These are phyloP conservation scores for Merodon equestris DNA, from an alignment of 2,888 invertebrate species.

Conservation along the genomic window DNA sequence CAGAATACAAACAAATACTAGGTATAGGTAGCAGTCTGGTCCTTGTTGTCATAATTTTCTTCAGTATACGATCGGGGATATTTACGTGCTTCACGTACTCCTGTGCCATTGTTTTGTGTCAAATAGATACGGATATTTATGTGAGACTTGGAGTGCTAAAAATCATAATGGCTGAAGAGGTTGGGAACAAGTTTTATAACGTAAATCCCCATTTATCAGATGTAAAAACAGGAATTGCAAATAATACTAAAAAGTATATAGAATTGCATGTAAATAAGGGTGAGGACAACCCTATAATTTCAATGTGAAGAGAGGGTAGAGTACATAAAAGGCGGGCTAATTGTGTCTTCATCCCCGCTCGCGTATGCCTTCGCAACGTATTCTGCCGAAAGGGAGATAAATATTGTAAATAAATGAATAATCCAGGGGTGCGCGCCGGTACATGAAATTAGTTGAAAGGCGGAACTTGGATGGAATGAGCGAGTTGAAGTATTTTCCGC, in stretches of 20 bases:
- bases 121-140: conserved; percentile 1
- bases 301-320: conserved; percentile 4
- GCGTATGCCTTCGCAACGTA: background rate
- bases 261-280: conserved; percentile 9
- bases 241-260: conserved; percentile 13
- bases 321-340: conserved; percentile 57
- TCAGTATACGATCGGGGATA: background rate
- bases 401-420: conserved; percentile 29
- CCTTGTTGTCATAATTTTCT: conserved; percentile 32
- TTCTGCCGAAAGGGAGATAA: background rate
- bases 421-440: conserved; percentile 24
- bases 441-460: conserved; percentile 10
- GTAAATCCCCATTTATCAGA: conserved; percentile 7
- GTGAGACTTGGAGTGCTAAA: background rate
- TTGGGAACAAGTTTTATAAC: conserved; percentile 26
- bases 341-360: conserved; percentile 49
- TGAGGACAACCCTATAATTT: conserved; percentile 37
- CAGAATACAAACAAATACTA: conserved; percentile 39
- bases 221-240: conserved; percentile 19
- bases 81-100: background rate
- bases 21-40: background rate
- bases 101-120: background rate
- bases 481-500: too few species aligned
- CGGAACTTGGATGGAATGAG: conserved; percentile 9
- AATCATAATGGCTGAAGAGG: conserved; percentile 47